These are phyloP conservation scores for Lates japonicus DNA, from an alignment of 2,797 vertebrate species.

Conservation along the genomic window DNA sequence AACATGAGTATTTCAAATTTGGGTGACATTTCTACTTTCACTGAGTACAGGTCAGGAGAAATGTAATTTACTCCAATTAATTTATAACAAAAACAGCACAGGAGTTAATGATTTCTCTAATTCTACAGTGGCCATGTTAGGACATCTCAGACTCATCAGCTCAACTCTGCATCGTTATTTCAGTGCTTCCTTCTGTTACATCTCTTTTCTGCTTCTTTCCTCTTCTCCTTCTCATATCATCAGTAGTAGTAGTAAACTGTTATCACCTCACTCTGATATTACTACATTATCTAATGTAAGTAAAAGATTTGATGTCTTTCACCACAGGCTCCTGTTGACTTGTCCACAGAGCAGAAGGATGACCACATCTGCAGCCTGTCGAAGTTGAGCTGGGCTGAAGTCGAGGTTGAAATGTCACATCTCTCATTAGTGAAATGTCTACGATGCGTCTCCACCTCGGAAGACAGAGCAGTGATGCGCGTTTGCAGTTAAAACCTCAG, in stretches of 20 bases:
- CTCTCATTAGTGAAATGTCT: slow-evolving; percentile 62
- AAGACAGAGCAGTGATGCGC: slow-evolving; percentile 48
- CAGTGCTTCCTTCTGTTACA: too few relatives aligned
- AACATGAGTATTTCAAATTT: background rate
- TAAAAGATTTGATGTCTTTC: background rate
- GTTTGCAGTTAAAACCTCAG: slow-evolving; percentile 59
- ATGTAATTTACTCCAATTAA: too few relatives aligned
- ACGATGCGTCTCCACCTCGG: slow-evolving; percentile 14
- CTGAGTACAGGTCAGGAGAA: too few relatives aligned
- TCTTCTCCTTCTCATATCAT: background rate
- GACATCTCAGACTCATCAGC: too few relatives aligned
- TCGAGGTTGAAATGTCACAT: slow-evolving; percentile 56
- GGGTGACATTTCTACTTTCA: background rate
- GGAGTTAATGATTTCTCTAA: too few relatives aligned
- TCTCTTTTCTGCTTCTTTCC: background rate
- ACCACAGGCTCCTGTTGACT: slow-evolving; percentile 44
- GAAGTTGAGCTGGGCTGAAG: slow-evolving; percentile 20
- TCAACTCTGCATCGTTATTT: too few relatives aligned
- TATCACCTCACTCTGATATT: background rate
- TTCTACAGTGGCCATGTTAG: too few relatives aligned
- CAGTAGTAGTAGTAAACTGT: background rate
- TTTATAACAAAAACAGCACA: too few relatives aligned
- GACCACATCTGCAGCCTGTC: slow-evolving; percentile 51
- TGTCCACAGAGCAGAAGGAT: slow-evolving; percentile 50
- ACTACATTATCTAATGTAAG: background rate